Conservation (phyloP, 2,888 invertebrate genomes). For the Dione vanillae region DNA sequence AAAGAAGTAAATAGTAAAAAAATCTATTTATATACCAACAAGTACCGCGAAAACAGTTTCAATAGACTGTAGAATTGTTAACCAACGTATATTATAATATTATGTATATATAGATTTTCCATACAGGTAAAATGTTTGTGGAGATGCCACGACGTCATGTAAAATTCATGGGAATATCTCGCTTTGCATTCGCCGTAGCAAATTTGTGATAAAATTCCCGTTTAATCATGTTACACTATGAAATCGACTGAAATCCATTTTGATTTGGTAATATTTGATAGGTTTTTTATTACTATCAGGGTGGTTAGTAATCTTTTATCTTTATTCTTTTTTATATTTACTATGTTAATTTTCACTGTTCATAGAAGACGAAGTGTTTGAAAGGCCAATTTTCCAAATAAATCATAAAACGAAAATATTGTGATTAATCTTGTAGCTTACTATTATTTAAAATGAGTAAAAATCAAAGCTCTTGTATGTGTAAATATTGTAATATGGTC, state of each 20-base stretch:
- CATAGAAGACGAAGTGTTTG: too few species aligned
- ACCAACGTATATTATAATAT: slow-evolving; percentile 3
- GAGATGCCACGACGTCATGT: slow-evolving; percentile 74
- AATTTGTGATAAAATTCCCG: slow-evolving; percentile 75
- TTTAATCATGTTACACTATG: slow-evolving; percentile 69
- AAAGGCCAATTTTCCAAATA: too few species aligned
- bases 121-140: slow-evolving; percentile 68
- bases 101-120: slow-evolving; percentile 47
- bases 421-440: too few species aligned
- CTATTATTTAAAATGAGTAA: too few species aligned
- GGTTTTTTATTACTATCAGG: neutral
- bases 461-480: too few species aligned
- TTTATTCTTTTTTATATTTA: too few species aligned
- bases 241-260: slow-evolving; percentile 29
- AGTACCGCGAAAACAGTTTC: neutral
- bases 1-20: too few species aligned
- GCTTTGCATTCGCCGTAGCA: slow-evolving; percentile 55
- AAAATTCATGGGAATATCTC: slow-evolving; percentile 74
- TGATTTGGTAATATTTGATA: neutral
- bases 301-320: too few species aligned
- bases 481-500: too few species aligned
- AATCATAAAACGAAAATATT: too few species aligned
- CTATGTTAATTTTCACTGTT: too few species aligned
- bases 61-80: neutral
- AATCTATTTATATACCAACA: too few species aligned